Evolutionary conservation across 2,113 vertebrate genomes (phyloP).

Genomic region (Hydrolagus affinis): DNA sequence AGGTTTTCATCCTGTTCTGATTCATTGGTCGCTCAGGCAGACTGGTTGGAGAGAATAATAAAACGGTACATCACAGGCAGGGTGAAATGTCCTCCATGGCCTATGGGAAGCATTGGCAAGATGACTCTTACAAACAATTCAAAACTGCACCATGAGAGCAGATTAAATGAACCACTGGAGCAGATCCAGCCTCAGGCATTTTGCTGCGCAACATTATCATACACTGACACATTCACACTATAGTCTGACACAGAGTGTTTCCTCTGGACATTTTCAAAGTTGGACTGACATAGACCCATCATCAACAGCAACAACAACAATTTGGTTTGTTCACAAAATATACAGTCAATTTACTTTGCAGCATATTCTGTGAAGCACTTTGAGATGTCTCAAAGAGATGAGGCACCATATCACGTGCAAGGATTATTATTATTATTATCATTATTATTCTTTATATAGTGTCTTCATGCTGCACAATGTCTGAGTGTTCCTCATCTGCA

Average conservation of each 20-base stretch:
- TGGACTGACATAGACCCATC: background rate
- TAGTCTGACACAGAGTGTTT: background rate
- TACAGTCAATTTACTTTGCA: too few species aligned
- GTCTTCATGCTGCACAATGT: too few species aligned
- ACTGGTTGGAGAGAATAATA: background rate
- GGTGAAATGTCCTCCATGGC: background rate
- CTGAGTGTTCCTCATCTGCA: too few species aligned
- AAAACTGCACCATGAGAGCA: background rate
- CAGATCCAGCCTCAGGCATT: background rate
- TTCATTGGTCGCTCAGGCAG: background rate
- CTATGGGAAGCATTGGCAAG: background rate
- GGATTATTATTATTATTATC: too few species aligned
- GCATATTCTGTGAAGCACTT: too few species aligned
- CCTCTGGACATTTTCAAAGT: background rate
- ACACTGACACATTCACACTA: background rate
- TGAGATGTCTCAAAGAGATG: too few species aligned
- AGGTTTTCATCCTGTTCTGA: background rate
- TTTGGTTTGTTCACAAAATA: too few species aligned
- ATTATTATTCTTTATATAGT: too few species aligned
- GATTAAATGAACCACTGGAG: background rate
- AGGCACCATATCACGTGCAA: too few species aligned
- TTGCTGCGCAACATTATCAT: background rate
- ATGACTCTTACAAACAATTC: background rate
- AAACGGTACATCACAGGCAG: background rate
- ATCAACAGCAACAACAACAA: background rate